phyloP scores from a whole-genome alignment of 2,888 invertebrate genomes.

The Platerodrilus igneus region DNA sequence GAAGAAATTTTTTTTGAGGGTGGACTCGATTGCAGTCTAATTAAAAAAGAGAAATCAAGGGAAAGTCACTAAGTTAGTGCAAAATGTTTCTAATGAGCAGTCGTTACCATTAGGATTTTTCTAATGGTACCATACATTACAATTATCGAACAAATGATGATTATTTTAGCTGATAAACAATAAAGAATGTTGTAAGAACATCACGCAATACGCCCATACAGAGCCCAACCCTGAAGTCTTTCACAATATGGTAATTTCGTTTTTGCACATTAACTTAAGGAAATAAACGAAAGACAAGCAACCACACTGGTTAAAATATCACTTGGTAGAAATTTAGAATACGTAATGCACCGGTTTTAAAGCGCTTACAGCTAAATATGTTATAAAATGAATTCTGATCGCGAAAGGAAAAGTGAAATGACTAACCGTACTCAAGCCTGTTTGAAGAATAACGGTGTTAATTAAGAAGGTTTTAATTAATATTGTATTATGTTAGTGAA shows the following conservation, averaged over 20 bases:
- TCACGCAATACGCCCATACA: constrained; percentile 8
- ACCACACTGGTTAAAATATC: no score
- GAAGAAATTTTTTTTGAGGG: no score
- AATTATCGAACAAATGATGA: no score
- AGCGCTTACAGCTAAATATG: constrained; percentile 5
- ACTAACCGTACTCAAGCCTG: neutral
- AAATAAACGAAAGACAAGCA: no score
- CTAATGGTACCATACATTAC: no score
- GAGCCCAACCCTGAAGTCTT: constrained; percentile 7
- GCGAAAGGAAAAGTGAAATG: constrained; percentile 19
- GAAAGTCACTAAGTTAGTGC: no score
- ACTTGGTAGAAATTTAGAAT: constrained; percentile 8
- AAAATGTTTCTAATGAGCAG: no score
- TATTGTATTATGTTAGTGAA: constrained; percentile 8
- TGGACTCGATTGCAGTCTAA: no score
- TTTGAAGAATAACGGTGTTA: neutral
- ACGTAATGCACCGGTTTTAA: constrained; percentile 9
- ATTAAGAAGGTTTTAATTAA: constrained; percentile 4
- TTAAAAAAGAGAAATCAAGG: no score
- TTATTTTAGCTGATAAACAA: no score
- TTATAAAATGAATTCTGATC: constrained; percentile 1
- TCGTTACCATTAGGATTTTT: no score
- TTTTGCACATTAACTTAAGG: no score
- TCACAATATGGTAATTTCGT: constrained; percentile 12
- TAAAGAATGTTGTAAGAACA: constrained; percentile 7